A percentile compares a stretch with the other conserved stretches of the same genome.
These are phyloP conservation scores for Chionoecetes opilio DNA, from an alignment of 1,140 invertebrate genomes.

Conservation along the genomic window DNA sequence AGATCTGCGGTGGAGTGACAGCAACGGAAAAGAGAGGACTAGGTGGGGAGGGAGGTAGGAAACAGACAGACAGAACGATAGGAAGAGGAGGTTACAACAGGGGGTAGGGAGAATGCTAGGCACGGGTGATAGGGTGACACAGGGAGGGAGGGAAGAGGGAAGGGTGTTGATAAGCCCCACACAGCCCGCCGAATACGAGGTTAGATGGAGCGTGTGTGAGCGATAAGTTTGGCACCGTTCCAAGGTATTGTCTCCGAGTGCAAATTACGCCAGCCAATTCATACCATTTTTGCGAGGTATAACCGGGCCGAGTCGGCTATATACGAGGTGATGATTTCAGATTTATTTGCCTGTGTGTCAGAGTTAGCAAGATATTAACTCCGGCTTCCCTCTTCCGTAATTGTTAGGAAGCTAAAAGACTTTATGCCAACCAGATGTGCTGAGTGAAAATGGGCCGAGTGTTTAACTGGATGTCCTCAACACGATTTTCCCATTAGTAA, in stretches of 20 bases:
- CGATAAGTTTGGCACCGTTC: background rate
- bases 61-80: background rate
- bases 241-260: background rate
- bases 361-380: background rate
- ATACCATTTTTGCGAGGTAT: conserved; percentile 1
- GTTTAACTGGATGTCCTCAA: too few species aligned
- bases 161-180: background rate
- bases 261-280: background rate
- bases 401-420: background rate
- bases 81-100: too few species aligned
- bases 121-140: too few species aligned
- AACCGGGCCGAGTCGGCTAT: background rate
- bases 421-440: too few species aligned
- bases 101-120: too few species aligned
- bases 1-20: background rate
- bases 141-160: too few species aligned
- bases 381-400: background rate
- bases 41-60: too few species aligned
- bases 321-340: background rate
- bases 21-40: background rate
- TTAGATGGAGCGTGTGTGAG: background rate
- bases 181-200: background rate
- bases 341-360: background rate
- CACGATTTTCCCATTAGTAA: too few species aligned
- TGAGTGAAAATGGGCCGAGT: too few species aligned